Evolutionary conservation across 2,113 vertebrate genomes (phyloP).

Genomic region (Willisornis vidua): DNA sequence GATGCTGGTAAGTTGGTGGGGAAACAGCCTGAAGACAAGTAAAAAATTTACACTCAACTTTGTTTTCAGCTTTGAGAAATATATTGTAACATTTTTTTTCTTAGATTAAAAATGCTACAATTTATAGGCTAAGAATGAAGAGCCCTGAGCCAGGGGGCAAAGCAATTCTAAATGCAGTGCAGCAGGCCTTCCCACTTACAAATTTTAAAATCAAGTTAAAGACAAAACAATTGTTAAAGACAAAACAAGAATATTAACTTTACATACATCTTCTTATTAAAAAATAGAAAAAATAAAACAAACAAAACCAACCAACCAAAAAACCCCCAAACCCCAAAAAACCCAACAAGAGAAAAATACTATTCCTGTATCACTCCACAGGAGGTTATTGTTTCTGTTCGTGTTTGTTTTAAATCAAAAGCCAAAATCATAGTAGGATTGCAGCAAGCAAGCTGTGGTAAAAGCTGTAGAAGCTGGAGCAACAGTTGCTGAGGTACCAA

Average conservation of each 20-base stretch:
- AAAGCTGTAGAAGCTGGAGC: neutral
- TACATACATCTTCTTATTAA: neutral
- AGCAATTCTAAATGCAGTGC: neutral
- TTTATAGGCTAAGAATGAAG: neutral
- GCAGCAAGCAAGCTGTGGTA: neutral
- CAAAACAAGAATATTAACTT: neutral
- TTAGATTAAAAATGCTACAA: neutral
- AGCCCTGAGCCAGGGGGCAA: neutral
- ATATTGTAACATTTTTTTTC: neutral
- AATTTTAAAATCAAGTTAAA: neutral
- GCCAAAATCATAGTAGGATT: neutral
- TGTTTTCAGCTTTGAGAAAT: neutral
- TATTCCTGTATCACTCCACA: neutral
- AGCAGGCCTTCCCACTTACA: neutral
- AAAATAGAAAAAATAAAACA: neutral
- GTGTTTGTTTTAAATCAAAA: neutral
- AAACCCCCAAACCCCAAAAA: too few relatives aligned
- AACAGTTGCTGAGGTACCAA: neutral
- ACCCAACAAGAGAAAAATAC: neutral
- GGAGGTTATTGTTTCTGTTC: neutral
- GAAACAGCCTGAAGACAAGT: neutral
- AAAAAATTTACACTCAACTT: neutral
- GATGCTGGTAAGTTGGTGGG: neutral
- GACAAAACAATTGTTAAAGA: neutral
- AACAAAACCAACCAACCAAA: neutral